Base-by-base conservation (phyloP, 2,888 invertebrate genomes). In the Drosophila nr. medialis region DNA sequence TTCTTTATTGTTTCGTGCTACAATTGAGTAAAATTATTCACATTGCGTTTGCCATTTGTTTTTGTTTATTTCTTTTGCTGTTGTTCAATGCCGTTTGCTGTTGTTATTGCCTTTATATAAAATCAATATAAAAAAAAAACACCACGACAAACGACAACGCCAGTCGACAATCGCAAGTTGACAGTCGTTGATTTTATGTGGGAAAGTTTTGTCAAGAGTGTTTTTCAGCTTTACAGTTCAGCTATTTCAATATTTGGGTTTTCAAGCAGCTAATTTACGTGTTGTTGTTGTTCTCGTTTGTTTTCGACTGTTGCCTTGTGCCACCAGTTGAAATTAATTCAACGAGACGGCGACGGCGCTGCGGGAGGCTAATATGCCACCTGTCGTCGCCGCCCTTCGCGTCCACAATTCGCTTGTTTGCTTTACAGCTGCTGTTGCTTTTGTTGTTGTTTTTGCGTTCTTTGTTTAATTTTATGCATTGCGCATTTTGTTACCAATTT, bases 111-210 rank as follows among this genome's bases (percentile, higher is more conserved):
- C 63, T 68, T 69, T 72, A 73, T 72, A 83, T 76, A 86, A 86
- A 86, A 86, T 86, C 86, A 90, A 86, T 86, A 90, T 89, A 84
- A 59, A 40, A 90, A 86, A 86, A 89, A 90, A 89, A 80, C 1
- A 24, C 63, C 36, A 29, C 70, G 45, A 21, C 53, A 67, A 61
- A 40, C 40, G 61, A 6, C 63, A 48, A 29, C 61, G 61, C 32
- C 18, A 56, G 70, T 27, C 49, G 76, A 77, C 84, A 60, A 30
- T 40, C 61, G 38, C 32, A 45, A 70, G 67, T 49, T 67, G 86
- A 76, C 84, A 86, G 78, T 72, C 90, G 90, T 83, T 90, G 83
- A 90, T 90, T 90, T 89, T n/a, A 50, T 53, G 61, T 66, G 65
- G 55, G 18, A 48, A 62, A 73, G 40, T 62, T 58, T 64, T 63